Conservation (phyloP, 2,113 vertebrate genomes). For the Gymnorhina tibicen region DNA sequence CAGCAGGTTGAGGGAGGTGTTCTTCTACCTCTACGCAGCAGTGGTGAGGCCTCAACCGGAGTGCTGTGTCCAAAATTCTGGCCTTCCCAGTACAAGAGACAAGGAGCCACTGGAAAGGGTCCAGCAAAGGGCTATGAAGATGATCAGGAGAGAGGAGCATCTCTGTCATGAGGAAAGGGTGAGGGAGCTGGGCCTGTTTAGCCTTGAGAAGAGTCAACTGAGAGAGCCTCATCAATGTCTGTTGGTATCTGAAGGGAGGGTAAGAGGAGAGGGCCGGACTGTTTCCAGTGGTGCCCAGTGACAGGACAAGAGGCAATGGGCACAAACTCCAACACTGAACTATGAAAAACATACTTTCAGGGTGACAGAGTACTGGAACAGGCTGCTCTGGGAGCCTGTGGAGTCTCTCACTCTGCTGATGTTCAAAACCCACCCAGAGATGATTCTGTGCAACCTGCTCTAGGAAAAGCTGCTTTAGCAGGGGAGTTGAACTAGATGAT, state of each 20-base stretch:
- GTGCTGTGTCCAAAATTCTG: not conserved
- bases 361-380: not conserved
- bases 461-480: not conserved
- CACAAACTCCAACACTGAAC: not conserved
- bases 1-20: not conserved
- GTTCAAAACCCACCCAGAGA: not conserved
- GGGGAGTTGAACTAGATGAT: not conserved
- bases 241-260: not conserved
- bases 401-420: not conserved
- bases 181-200: not conserved
- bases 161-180: not conserved
- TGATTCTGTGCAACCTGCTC: not conserved
- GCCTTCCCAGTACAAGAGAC: not conserved
- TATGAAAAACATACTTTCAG: not conserved
- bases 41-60: not conserved
- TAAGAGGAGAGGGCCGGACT: fast-evolving
- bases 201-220: not conserved
- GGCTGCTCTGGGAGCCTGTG: not conserved
- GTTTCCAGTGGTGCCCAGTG: not conserved
- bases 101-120: fast-evolving
- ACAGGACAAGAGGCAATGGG: not conserved
- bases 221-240: too few species aligned
- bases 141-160: not conserved
- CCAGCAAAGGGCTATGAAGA: not conserved
- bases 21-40: not conserved